Base-by-base conservation (phyloP, 2,797 vertebrate species). In the Synaphobranchus kaupii region DNA sequence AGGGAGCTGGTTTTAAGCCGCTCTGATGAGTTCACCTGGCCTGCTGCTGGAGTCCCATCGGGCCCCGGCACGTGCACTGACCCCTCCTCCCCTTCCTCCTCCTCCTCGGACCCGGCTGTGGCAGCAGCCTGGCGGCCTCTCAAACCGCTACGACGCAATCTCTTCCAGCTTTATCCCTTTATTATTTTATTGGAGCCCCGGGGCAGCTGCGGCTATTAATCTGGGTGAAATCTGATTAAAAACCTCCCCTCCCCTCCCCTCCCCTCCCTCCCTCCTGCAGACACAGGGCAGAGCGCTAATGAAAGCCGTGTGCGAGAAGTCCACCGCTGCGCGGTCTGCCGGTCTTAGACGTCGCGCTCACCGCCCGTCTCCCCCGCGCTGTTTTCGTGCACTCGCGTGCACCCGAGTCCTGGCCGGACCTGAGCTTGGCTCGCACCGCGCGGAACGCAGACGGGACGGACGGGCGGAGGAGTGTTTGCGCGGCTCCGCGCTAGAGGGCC, bases 141-240 rank as follows among this genome's bases (percentile, higher is more conserved):
- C 84, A 85, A 82, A 85, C 76, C 58, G 22, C 71, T 63, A 34
- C 73, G n/a, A 73, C 20, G 48, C 25, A 9, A 25, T 22, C 39
- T 83, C 66, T 84, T 86, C 50, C 44, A 68, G 25, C 3, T 9
- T 76, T 63, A 89, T 86, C 85, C 50, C 48, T 66, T 85, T 83
- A 83, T 85, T 87, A n/a, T 80, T 81, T 48, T 58, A 73, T 88
- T 71, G 82, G 31, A 86, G 85, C 73, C 85, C 85, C 48, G 15
- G 60, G 86, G 63, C 86, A 86, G 89, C 88, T 87, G 87, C 48
- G 84, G 48, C 83, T 83, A 28, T 83, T 44, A 89, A 80, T 88
- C 58, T 73, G 39, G 85, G 80, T 90, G 78, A 90, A 90, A 86
- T 83, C 71, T 66, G 60, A 76, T 91, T 80, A 81, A 87, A 56